phyloP scores from a whole-genome alignment of 2,888 invertebrate species.

The Ceriagrion tenellum region DNA sequence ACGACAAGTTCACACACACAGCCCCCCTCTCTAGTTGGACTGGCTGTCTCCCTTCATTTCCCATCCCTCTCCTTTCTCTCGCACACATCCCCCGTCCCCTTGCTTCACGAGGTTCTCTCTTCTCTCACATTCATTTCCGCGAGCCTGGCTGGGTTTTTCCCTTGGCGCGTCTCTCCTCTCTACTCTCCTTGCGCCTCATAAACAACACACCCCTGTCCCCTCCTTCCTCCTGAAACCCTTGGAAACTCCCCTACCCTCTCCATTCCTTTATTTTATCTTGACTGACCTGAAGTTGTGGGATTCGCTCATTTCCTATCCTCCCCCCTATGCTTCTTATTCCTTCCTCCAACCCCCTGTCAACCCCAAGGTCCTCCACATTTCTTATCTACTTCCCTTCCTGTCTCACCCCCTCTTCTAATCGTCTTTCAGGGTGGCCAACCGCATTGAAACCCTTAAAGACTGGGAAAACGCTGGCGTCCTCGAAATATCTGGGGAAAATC shows the following conservation, averaged over 20 bases:
- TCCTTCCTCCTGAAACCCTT: neutral
- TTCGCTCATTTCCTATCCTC: neutral
- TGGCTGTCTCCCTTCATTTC: neutral
- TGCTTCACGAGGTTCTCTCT: neutral
- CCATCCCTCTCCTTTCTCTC: neutral
- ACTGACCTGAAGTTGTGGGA: slow-evolving; percentile 4
- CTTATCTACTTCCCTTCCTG: neutral
- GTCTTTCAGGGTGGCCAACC: too few species aligned
- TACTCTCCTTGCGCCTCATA: neutral
- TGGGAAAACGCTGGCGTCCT: too few species aligned
- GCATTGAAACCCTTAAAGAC: too few species aligned
- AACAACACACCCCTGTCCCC: neutral
- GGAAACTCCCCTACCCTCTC: neutral
- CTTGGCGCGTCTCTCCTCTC: neutral
- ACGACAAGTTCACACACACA: neutral
- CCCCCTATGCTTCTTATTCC: neutral
- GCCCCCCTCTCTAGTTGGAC: neutral
- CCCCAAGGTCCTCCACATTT: neutral
- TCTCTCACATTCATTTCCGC: slow-evolving; percentile 24
- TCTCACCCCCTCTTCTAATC: too few species aligned
- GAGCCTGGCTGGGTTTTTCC: neutral
- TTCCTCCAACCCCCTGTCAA: neutral
- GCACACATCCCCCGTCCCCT: neutral
- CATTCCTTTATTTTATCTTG: neutral
- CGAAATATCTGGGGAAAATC: too few species aligned